phyloP scores from a whole-genome alignment of 2,113 vertebrate genomes.

The Corythaeola cristata region DNA sequence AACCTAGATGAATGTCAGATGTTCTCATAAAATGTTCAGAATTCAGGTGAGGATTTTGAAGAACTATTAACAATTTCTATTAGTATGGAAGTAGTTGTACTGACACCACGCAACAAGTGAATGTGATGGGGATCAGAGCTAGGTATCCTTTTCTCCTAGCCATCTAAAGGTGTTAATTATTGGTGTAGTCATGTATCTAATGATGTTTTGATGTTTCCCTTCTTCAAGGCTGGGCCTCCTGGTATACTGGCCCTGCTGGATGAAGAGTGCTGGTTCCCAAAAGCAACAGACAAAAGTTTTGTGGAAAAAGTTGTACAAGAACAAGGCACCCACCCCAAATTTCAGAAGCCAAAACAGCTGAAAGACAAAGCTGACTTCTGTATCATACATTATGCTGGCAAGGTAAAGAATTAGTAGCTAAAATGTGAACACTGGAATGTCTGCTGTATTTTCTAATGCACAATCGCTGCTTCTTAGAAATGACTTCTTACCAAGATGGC shows the following conservation, averaged over 20 bases:
- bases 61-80: not conserved
- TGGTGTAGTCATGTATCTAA: not conserved
- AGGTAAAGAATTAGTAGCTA: constrained; percentile 77
- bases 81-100: not conserved
- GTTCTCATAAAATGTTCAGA: not conserved
- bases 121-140: not conserved
- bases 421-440: not conserved
- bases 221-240: constrained; percentile 88
- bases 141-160: not conserved
- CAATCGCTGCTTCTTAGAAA: not conserved
- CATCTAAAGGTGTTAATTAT: not conserved
- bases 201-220: not conserved
- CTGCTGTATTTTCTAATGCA: not conserved
- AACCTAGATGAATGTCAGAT: not conserved
- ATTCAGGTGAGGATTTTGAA: not conserved
- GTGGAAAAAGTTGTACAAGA: constrained; percentile 97
- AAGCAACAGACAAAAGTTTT: constrained; percentile 98
- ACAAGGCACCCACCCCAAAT: constrained; percentile 94
- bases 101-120: not conserved
- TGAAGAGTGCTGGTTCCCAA: constrained; percentile 99
- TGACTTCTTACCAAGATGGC: not conserved
- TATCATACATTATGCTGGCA: constrained; percentile 98
- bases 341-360: constrained; percentile 96
- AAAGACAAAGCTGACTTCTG: constrained; percentile 98
- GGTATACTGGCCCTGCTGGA: constrained; percentile 95